Base-by-base conservation (phyloP, 2,888 invertebrate genomes). In the Lasioglossum figueresi region DNA sequence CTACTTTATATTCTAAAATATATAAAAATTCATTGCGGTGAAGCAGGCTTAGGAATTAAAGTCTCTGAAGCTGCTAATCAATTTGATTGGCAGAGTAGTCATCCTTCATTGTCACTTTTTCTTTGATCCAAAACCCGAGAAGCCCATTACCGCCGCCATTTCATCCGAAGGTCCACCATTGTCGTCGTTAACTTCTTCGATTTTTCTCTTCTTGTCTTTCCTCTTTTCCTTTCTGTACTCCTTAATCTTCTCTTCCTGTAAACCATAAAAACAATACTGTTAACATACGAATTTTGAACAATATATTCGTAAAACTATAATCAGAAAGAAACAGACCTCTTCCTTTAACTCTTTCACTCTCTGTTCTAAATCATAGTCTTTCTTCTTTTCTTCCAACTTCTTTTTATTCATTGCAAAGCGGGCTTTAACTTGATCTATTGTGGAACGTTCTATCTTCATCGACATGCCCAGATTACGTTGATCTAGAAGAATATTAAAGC, bases 391-490 rank as follows among this genome's bases (percentile, higher is more conserved):
- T 95, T 99, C 99, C 93, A 97, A 95, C 95, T 99, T 99, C 92
- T 98, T 97, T 95, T 99, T 99, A 94, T 99, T 99, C 45, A 97
- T 94, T 91, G 98, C 97, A 96, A 99, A 99, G 87, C 99, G 96
- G 88, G 98, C 98, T 95, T 98, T 99, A 0, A 98, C 98, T 95
- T 99, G 98, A 91, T 99, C 99, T 78, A 99, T 95, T 23, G 98
- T 97, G 89, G 99, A 99, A 84, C 99, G 96, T 95, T 99, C 99
- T 85, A 99, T 98, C 94, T 98, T 97, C 99, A 99, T 99, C 14
- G 99, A 99, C 99, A 99, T 99, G 59, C 99, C 99, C 95, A 99
- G 96, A 96, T 99, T 99, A 84, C 99, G 96, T 95, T 99, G 99
- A 97, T 99, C 97, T 97, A 34, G 40, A 43, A 78, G 40, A 83